Base-by-base conservation (phyloP, 2,113 vertebrate species). In the Prunella fulvescens region DNA sequence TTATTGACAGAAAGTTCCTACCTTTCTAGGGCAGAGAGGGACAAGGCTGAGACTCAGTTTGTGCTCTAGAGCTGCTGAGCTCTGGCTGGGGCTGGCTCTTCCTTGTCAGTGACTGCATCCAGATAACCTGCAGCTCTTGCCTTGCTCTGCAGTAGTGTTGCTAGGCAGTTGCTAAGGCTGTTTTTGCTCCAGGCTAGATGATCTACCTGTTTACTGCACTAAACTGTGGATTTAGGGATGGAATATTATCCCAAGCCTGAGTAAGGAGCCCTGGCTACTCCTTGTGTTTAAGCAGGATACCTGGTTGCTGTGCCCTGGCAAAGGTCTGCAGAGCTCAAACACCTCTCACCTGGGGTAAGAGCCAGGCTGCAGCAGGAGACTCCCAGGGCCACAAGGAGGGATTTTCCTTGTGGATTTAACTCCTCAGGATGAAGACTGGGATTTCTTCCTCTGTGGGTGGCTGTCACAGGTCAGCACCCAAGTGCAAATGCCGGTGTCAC, bases 131-230 rank as follows among this genome's bases (percentile, higher is more conserved):
- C 72, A 86, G 69, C 60, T 89, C 86, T 85, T 74, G 74, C 84
- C 62, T 84, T 67, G 35, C 81, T 71, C 89, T 23, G 61, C 14
- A 1, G 53, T 14, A 19, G 57, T 82, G 96, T 96, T 97, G 94
- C 95, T 96, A 96, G 84, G 95, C 85, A 50, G 81, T 87, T 91
- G 87, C 94, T 95, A 93, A 84, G 92, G 83, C 70, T 95, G 54
- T 12, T 87, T 91, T 76, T 81, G 53, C 62, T 96, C 71, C 47
- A 61, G 12, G 18, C 20, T 53, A 70, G 67, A 73, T 73, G 39
- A 95, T 82, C 85, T 81, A 24, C 69, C 88, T 84, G 23, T 92
- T 97, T 81, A 72, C 61, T 94, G 28, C 53, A 67, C 16, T 78
- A 81, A 91, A 90, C 71, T 16, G 44, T 61, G 60, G 67, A 78